Base-by-base conservation (phyloP, 2,113 vertebrate genomes). In the Mola mola region DNA sequence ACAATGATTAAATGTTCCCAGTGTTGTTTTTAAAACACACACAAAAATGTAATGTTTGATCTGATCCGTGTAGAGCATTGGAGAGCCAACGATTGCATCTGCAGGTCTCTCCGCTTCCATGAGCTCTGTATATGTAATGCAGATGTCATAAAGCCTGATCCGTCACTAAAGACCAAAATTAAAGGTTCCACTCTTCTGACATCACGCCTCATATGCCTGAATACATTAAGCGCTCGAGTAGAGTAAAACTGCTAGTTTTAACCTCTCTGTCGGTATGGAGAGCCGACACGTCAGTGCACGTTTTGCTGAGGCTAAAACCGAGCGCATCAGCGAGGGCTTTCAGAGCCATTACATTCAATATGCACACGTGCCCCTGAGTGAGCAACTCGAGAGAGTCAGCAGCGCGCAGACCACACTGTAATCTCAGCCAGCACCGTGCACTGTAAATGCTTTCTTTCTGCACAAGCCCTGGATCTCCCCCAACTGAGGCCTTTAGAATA, bases 231-330 rank as follows among this genome's bases (percentile, higher is more conserved):
- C 12, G 1, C 15, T 17, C 6, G n/a, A 17, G 5, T 21, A 13
- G 13, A 38, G 50, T 21, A 33, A 78, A 81, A 79, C 72, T 79
- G 51, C 40, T 47, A 56, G 66, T 75, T 70, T 83, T 38, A 38
- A 41, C 20, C 29, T 19, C 51, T 4, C 15, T 44, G 48, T 59
- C 71, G 61, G 57, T 64, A 37, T 69, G 20, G 16, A 56, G 29
- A 43, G 29, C 43, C 43, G 31, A 56, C 61, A 74, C 60, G 60
- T 68, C 38, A 38, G 15, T 38, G 21, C 51, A 56, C 15, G 49
- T 42, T 64, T 37, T 20, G 19, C 42, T 42, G 42, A 21, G 46
- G 65, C 48, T 44, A 57, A 53, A 49, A 48, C 21, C 29, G 37
- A 55, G 41, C 28, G 34, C 8, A 28, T 73, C 44, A 73, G 9